Conservation (phyloP, 2,113 vertebrate genomes). For the Falcunculus frontatus region DNA sequence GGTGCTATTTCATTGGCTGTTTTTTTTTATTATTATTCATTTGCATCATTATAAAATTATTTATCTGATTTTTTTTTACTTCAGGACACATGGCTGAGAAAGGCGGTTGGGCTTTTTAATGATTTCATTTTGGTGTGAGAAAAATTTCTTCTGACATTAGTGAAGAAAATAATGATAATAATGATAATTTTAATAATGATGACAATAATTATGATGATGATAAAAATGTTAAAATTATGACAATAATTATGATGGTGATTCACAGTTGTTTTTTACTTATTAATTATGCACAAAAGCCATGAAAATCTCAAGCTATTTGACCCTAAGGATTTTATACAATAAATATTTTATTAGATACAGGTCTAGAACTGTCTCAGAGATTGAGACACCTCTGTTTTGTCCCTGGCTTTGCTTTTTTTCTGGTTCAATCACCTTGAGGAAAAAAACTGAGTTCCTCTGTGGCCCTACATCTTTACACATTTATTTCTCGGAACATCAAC, state of each 20-base stretch:
- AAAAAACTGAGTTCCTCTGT: background rate
- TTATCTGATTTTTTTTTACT: background rate
- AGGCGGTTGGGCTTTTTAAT: background rate
- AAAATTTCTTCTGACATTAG: background rate
- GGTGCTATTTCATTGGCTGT: rapidly evolving
- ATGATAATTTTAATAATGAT: background rate
- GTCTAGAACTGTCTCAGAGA: background rate
- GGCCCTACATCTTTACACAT: background rate
- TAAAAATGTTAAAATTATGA: background rate
- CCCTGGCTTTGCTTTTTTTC: background rate
- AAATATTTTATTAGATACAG: background rate
- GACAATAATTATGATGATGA: background rate
- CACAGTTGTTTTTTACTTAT: background rate
- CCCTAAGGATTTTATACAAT: background rate
- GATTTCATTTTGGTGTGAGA: background rate
- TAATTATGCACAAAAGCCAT: background rate
- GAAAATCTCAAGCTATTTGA: background rate
- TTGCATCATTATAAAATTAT: background rate
- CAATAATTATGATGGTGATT: background rate
- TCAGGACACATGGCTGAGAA: background rate
- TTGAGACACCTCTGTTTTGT: background rate
- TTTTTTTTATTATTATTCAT: background rate
- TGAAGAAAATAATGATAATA: background rate
- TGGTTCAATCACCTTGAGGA: background rate
- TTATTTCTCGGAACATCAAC: background rate